Evolutionary conservation across 1,140 invertebrate genomes (phyloP).

Genomic region (Cyclargus thomasi): DNA sequence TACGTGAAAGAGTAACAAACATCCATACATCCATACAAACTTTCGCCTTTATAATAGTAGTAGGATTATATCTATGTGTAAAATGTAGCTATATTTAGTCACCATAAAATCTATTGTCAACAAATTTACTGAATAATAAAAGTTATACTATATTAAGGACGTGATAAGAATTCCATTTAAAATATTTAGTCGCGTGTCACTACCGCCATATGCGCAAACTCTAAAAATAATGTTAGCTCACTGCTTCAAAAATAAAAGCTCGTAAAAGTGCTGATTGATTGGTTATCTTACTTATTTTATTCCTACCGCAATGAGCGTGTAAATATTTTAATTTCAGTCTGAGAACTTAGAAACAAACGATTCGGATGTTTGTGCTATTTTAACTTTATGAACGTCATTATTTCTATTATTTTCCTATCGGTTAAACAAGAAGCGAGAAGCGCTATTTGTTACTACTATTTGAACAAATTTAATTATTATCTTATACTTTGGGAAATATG

Average conservation of each 20-base stretch:
- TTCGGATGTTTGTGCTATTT: slow-evolving; percentile 11
- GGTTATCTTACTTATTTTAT: slow-evolving; percentile 14
- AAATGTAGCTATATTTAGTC: too few species aligned
- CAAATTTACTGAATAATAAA: too few species aligned
- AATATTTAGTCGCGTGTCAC: slow-evolving; percentile 27
- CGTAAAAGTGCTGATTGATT: slow-evolving; percentile 34
- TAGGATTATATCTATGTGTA: too few species aligned
- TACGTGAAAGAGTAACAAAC: too few species aligned
- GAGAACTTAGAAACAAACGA: slow-evolving; percentile 9
- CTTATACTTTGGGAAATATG: not conserved
- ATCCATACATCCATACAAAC: too few species aligned
- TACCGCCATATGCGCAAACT: slow-evolving; percentile 43
- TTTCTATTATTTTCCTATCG: not conserved
- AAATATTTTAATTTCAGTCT: slow-evolving; percentile 13
- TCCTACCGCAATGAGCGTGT: slow-evolving; percentile 4
- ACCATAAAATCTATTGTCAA: too few species aligned
- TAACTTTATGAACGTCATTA: not conserved
- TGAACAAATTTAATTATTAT: not conserved
- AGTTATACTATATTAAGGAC: not conserved
- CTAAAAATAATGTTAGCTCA: slow-evolving; percentile 44
- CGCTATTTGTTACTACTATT: not conserved
- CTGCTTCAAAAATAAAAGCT: slow-evolving; percentile 37
- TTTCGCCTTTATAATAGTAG: too few species aligned
- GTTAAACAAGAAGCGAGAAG: not conserved
- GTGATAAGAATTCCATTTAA: slow-evolving; percentile 26